Base-by-base conservation (phyloP, 2,797 vertebrate species). In the Gymnothorax reevesii region DNA sequence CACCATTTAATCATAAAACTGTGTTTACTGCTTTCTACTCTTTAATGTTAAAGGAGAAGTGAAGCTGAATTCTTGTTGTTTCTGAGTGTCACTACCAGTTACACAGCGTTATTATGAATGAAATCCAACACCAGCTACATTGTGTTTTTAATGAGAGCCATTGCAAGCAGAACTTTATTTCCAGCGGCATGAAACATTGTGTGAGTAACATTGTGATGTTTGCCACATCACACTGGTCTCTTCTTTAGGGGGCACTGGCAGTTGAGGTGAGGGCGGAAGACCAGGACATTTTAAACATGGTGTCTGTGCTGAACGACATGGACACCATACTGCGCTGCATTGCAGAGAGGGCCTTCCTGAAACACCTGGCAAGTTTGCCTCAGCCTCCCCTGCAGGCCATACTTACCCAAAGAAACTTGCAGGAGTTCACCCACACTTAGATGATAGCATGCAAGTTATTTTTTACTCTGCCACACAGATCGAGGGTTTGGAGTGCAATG, bases 331-430 rank as follows among this genome's bases (percentile, higher is more conserved):
- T 99, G 88, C 88, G 98, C 91, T 99, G 99, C 93, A 97, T 99
- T 1, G 97, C 98, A 0, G 99, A 99, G 92, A 96, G 99, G 90
- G 97, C 99, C 88, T 99, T 99, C 91, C 96, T 99, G 90, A 97
- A 91, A 90, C 96, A 91, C 75, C 93, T 99, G 97, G 99, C 98
- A 96, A 82, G 69, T 82, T 42, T 20, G 10, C 64, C 52, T n/a
- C 3, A 27, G 7, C 25, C 7, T 8, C 64, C 49, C 64, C n/a
- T 55, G 9, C 57, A 22, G n/a, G 55, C 66, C 15, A 17, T n/a
- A 5, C 64, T 8, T n/a, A 69, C 64, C n/a, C 20, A 20, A n/a
- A 13, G 17, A 12, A 0, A 71, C 55, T 77, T 20, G 33, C 71
- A 22, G n/a, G 71, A 25, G 87, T 55, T 52, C 57, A 64, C 15